Base-by-base conservation (phyloP, 2,888 invertebrate species). In the Acrobasis suavella region DNA sequence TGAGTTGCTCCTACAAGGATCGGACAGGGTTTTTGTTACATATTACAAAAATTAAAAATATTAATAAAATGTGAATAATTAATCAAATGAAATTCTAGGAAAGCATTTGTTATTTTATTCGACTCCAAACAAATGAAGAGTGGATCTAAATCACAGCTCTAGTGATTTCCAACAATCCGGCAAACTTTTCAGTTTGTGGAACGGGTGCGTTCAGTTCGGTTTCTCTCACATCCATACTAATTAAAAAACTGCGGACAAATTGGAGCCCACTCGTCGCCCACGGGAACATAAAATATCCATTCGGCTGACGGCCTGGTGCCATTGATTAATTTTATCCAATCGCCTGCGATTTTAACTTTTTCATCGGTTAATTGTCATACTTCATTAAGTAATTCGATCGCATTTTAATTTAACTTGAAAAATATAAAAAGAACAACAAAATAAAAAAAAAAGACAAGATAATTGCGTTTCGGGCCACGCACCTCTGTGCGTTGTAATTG, bases 231-330 rank as follows among this genome's bases (percentile, higher is more conserved):
- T 89, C 82, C 86, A 85, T 86, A 86, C 85, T 89, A 90, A 90
- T 90, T 90, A 90, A 90, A 89, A 89, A 90, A 88, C 85, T 90
- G 90, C 86, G 89, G 89, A 86, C 90, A 89, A 89, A 90, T 89
- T 89, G 89, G 84, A 80, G 82, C 78, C 84, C 87, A 85, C 88
- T 83, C 82, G 75, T 80, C 86, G 87, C 86, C 89, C 86, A 83
- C 85, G 87, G 87, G 87, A 86, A 87, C 88, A 89, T 88, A 87
- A 90, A 89, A 89, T 88, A 90, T 87, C 89, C 87, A 88, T 90
- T 86, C 83, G 81, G 82, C 81, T 84, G 85, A 83, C 82, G 83
- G 75, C 71, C 75, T 78, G 78, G 75, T 68, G 77, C 83, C 84
- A 85, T 88, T 89, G 89, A 90, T 89, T 89, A 90, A 89, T 90